Conservation (phyloP, 2,888 invertebrate species). For the Ormyrus nitidulus region DNA sequence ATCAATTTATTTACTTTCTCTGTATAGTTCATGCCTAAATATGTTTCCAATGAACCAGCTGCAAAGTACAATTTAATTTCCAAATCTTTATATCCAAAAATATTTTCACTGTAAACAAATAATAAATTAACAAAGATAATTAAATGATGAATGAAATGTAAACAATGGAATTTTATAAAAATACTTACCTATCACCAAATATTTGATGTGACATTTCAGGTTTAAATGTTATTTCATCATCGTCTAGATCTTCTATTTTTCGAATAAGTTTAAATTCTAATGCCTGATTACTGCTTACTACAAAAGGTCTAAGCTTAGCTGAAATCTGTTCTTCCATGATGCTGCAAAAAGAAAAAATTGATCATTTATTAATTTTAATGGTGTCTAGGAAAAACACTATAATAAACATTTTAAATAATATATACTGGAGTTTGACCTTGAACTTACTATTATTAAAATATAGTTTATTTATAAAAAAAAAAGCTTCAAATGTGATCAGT, state of each 20-base stretch:
- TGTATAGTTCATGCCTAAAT: conserved; percentile 84
- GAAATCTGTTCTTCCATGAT: conserved; percentile 69
- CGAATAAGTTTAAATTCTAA: conserved; percentile 79
- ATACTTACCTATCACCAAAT: conserved; percentile 85
- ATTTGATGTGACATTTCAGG: conserved; percentile 96
- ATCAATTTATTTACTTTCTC: conserved; percentile 81
- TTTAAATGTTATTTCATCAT: conserved; percentile 81
- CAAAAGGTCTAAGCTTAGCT: conserved; percentile 71
- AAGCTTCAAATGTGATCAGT: neutral
- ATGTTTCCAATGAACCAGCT: conserved; percentile 88
- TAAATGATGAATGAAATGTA: conserved; percentile 12
- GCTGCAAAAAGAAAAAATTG: neutral
- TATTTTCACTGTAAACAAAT: conserved; percentile 82
- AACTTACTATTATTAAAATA: conserved; percentile 20
- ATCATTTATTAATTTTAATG: neutral
- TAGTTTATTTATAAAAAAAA: conserved; percentile 52
- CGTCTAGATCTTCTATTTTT: conserved; percentile 80
- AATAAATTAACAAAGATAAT: neutral
- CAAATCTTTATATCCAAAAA: conserved; percentile 94
- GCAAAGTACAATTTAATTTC: conserved; percentile 87
- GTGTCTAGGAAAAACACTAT: neutral
- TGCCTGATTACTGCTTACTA: conserved; percentile 76
- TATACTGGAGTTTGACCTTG: conserved; percentile 50
- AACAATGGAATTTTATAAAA: neutral
- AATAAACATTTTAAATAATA: neutral